Conservation (phyloP, 2,888 invertebrate species). For the Coleophora flavipennella region DNA sequence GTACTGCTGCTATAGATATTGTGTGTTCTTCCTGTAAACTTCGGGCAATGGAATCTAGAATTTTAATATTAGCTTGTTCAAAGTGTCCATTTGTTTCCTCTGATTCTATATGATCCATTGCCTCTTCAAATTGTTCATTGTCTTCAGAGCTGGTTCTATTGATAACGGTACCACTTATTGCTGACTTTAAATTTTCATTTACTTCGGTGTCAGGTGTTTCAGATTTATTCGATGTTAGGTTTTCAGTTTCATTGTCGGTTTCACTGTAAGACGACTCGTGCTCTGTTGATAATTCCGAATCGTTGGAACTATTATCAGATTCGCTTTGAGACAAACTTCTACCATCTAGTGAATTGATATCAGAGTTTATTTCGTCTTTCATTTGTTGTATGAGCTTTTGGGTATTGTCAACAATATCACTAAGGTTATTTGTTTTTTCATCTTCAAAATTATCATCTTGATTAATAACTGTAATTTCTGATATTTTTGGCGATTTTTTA, state of each 20-base stretch:
- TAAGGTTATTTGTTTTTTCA: slow-evolving; percentile 50
- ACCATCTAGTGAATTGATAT: slow-evolving; percentile 67
- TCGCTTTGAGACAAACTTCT: slow-evolving; percentile 61
- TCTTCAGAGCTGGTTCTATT: slow-evolving; percentile 48
- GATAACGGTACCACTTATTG: slow-evolving; percentile 12
- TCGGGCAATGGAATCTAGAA: slow-evolving; percentile 58
- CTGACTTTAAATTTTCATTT: slow-evolving; percentile 14
- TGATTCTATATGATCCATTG: slow-evolving; percentile 54
- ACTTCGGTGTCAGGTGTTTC: slow-evolving; percentile 35
- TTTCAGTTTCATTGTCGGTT: slow-evolving; percentile 49
- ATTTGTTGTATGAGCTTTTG: slow-evolving; percentile 76
- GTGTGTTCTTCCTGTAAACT: slow-evolving; percentile 56
- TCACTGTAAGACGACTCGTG: slow-evolving; percentile 67
- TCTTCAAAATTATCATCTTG: slow-evolving; percentile 11
- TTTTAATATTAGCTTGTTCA: slow-evolving; percentile 52
- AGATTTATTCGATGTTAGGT: slow-evolving; percentile 41
- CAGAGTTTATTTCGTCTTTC: slow-evolving; percentile 76
- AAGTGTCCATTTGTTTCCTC: slow-evolving; percentile 43
- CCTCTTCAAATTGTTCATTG: slow-evolving; percentile 64
- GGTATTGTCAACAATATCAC: slow-evolving; percentile 73
- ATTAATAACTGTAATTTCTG: too few relatives aligned
- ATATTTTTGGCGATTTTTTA: not conserved
- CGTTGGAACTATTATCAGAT: slow-evolving; percentile 44
- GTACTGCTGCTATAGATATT: slow-evolving; percentile 27
- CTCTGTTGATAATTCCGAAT: slow-evolving; percentile 34